These are phyloP conservation scores for Zosterops pallidus DNA, from an alignment of 2,113 vertebrate genomes.

Conservation along the genomic window DNA sequence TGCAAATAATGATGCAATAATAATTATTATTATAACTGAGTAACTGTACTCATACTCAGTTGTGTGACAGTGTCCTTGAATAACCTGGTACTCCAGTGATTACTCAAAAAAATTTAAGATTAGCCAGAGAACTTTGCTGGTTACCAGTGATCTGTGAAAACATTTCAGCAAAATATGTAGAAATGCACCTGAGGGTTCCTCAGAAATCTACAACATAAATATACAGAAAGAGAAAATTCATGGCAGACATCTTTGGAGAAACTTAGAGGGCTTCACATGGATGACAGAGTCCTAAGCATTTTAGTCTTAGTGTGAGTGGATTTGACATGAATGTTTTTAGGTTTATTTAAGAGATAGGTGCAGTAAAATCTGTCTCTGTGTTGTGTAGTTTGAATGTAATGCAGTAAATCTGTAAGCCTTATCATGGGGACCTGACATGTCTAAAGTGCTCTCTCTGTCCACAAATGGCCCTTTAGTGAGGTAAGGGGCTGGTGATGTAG, in stretches of 20 bases:
- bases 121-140: background rate
- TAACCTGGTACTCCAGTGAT: background rate
- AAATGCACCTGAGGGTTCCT: background rate
- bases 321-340: background rate
- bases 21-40: background rate
- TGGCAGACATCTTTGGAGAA: background rate
- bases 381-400: background rate
- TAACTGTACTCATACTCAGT: background rate
- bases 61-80: background rate
- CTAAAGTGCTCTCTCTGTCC: background rate
- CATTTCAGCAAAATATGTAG: background rate
- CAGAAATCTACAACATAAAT: background rate
- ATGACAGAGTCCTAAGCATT: background rate
- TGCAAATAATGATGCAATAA: background rate
- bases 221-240: background rate
- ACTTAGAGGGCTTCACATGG: background rate
- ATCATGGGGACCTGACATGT: background rate
- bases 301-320: background rate
- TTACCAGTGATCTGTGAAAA: background rate
- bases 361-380: background rate
- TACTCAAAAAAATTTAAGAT: background rate
- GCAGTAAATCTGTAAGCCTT: background rate
- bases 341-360: background rate
- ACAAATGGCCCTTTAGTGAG: background rate
- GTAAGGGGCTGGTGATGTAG: background rate